A percentile compares a stretch with the other conserved stretches of the same genome.
These are phyloP conservation scores for Pungitius pungitius DNA, from an alignment of 2,113 vertebrate genomes.

Conservation along the genomic window DNA sequence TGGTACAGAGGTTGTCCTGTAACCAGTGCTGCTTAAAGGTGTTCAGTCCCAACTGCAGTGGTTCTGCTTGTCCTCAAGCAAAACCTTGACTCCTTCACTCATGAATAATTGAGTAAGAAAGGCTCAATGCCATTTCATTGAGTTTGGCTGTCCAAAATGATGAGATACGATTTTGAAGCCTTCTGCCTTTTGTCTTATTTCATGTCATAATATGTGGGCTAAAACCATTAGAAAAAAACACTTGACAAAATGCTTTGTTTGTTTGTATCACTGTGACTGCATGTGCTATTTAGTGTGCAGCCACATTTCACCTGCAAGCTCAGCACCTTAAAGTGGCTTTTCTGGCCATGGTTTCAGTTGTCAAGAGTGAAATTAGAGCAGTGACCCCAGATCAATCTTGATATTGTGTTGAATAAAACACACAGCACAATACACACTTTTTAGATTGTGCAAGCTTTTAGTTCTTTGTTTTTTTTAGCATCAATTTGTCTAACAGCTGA, in stretches of 20 bases:
- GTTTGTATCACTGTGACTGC: neutral
- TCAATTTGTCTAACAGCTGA: neutral
- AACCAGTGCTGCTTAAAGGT: conserved; percentile 3
- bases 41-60: neutral
- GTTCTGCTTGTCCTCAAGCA: neutral
- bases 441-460: neutral
- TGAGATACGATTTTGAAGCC: neutral
- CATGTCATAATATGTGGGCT: neutral
- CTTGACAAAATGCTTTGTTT: neutral
- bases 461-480: neutral
- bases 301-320: neutral
- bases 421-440: too few relatives aligned
- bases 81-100: neutral
- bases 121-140: neutral
- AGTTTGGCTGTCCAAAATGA: neutral
- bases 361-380: neutral
- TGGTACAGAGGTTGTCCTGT: neutral
- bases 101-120: conserved; percentile 12
- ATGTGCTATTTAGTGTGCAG: neutral
- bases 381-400: neutral
- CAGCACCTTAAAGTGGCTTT: neutral
- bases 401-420: neutral
- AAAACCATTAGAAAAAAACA: neutral
- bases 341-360: neutral
- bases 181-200: neutral